Base-by-base conservation (phyloP, 2,113 vertebrate species). In the Steatornis caripensis region DNA sequence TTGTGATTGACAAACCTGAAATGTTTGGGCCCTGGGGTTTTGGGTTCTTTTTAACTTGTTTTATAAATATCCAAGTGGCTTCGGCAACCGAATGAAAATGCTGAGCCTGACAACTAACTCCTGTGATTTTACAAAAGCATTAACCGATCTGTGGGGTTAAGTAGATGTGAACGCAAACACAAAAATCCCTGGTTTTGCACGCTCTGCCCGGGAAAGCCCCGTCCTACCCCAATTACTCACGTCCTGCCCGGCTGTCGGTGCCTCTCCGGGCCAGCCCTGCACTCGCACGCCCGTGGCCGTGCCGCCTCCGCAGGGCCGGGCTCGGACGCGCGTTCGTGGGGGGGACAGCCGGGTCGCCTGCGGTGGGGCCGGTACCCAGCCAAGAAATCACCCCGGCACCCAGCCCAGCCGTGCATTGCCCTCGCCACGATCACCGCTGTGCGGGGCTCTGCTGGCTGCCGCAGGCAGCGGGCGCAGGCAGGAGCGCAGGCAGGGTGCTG, bases 361-460 rank as follows among this genome's bases (percentile, higher is more conserved):
- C 1, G 37, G 39, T 12, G 54, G 60, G 34, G 12, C 32, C 1
- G 15, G 65, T 8, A 61, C 8, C 27, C 48, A 5, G 49, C 51
- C 2, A 9, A 17, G 71, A 12, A 34, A 20, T 11, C 19, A 0
- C 7, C 24, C 62, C 3, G 2, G 57, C 4, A 3, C 36, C 53
- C 80, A 29, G 34, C 37, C 21, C 43, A 2, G n/a, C 39, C 12
- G 3, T 3, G 57, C 30, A 16, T 13, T 10, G 3, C 41, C 34
- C 34, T 29, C 1, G 6, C 64, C 6, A 21, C 1, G 19, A 22
- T 30, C 1, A 4, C 30, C 4, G 1, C 80, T 1, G 0, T 4
- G 70, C 49, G 29, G 34, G 12, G 82, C 54, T n/a, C 30, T 23
- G 29, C 49, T 36, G 0, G 8, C 30, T 24, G 53, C 37, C 4